Base-by-base conservation (phyloP, 2,797 vertebrate species). In the Diceros bicornis region DNA sequence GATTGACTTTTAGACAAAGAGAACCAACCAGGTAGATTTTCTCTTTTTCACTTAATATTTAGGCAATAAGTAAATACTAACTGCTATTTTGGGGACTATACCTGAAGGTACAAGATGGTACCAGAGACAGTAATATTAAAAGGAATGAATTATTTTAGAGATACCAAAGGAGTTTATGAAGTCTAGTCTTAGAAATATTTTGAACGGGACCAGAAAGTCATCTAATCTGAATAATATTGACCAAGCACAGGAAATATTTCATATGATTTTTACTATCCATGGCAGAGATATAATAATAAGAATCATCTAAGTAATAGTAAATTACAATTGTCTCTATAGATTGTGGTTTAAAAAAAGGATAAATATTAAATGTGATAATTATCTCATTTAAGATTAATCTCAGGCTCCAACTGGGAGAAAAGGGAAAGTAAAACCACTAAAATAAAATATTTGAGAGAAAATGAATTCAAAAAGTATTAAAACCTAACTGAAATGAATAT, bases 401-500 rank as follows among this genome's bases (percentile, higher is more conserved):
- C 37, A 91, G 37, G 2, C 34, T 81, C 52, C n/a, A 95, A 50
- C 3, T 57, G 59, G 10, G 1, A 6, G 41, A 87, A 89, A 64
- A 23, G 27, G 3, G n/a, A 47, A 82, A n/a, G 4, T 57, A 92
- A 90, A 94, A 64, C 21, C 50, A 0, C 18, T 75, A 84, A 96
- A 83, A 27, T 2, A 62, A 74, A 86, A 6, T 64, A 86, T 50
- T 74, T 68, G 4, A 18, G 21, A 68, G 23, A 91, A 96, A 95
- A 69, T 18, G 34, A 97, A 57, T 91, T 93, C 32, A 12, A 71
- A 84, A 91, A 93, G 8, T 50, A 79, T 69, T 29, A 61, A 79
- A 62, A n/a, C 5, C 52, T 37, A 79, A 83, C 29, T 88, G n/a
- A 96, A 95, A 88, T 88, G 18, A 68, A 68, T 50, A n/a, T 34